Evolutionary conservation across 2,888 invertebrate genomes (phyloP), one percentile per base, ranked within the genome.

Genomic region (Phengaris arion): DNA sequence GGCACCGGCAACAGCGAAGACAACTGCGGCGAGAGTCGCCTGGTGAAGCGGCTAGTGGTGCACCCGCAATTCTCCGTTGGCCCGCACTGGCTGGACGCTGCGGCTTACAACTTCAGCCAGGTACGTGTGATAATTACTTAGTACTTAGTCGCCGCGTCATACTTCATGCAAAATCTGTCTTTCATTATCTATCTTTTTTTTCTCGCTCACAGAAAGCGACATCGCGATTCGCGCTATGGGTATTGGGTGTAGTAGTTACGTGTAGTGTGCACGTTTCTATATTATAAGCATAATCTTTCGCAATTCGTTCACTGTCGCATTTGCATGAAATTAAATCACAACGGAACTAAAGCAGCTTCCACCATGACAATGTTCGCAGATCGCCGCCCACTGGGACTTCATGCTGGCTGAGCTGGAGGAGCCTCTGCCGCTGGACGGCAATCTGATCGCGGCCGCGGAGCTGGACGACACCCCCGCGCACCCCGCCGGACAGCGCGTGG

Each of bases 371-470:
- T 68, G 12, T 45, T 64, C 22, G 10, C 81, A 93, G 93, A 90
- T 93, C 45, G 90, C 85, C 52, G 93, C 93, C 10, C 84, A 87
- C 75, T 93, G 87, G 86, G 93, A 93, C 84, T 92, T 89, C 82
- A 77, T 93, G 57, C 80, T 93, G 69, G 92, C 84, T 0, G 93
- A 93, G 79, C 81, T 93, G 68, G 83, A 79, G n/a, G 84, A 87
- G 7, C 89, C 93, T 0, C 81, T 93, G 12, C 85, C 84, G 0
- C 77, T 93, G 74, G 85, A 93, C 78, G 87, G 86, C 74, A 84
- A 82, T 74, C 85, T 80, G 12, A 87, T 92, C 52, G 87, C 81
- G 0, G 91, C 88, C 2, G 88, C 87, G 1, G 79, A 81, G 2
- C 82, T 93, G 48, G 84, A 89, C 76, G 86, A 87, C 15, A 78